Base-by-base conservation (phyloP, 2,797 vertebrate species). In the Sebastes kiyomatsui region DNA sequence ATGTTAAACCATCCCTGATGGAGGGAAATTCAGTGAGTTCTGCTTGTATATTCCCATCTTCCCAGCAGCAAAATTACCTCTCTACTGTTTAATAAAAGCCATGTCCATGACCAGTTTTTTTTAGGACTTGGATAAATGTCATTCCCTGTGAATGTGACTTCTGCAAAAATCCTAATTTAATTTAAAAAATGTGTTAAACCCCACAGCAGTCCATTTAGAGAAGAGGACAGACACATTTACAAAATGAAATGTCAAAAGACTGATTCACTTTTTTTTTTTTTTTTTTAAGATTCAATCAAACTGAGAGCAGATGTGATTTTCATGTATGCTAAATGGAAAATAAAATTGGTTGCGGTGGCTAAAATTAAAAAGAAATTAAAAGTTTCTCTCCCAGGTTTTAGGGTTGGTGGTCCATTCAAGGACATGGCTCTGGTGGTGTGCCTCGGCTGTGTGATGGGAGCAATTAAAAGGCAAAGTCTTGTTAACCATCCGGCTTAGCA, bases 361-460 rank as follows among this genome's bases (percentile, higher is more conserved):
- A 28, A 82, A 85, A 86, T 85, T 18, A 75, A 70, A 72, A 67
- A 75, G 59, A 66, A 83, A 70, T 28, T 54, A 72, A 68, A 84
- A 69, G 74, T 85, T 85, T 38, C 55, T 54, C 46, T 78, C 72
- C 10, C 23, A 78, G 46, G 46, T 83, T 77, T 81, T 59, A 25
- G 55, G 70, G 58, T 80, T 77, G 88, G 87, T 80, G 82, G 83
- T 87, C 71, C 71, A 27, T 85, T 89, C 27, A 81, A 90, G 93
- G 94, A 94, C 93, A 81, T 76, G 58, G 71, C 92, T 87, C 88
- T 80, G 86, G 84, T 91, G 87, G 88, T 27, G n/a, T 86, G 90
- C 92, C 16, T 67, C 87, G 87, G 86, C 90, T 86, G 88, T 85
- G 88, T 88, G 94, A 94, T 97, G 95, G 97, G 94, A 97, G 95